Base-by-base conservation (phyloP, 1,140 invertebrate species). In the Ctenoplectra terminalis region DNA sequence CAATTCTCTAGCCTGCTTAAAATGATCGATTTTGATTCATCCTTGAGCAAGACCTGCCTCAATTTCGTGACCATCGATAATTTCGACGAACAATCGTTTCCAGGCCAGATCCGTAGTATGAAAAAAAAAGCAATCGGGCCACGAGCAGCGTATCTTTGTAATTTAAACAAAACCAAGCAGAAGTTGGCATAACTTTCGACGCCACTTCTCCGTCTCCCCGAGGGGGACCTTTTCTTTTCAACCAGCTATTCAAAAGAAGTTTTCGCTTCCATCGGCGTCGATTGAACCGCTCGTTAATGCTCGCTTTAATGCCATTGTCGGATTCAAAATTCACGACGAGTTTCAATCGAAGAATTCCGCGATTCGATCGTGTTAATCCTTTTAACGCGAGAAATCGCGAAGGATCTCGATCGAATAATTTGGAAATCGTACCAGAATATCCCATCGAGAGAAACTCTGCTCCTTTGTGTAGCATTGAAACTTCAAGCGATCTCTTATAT, bases 121-220 rank as follows among this genome's bases (percentile, higher is more conserved):
- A 20, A 34, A 23, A 20, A 34, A 23, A 69, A 69, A 50, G 20
- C 46, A n/a, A 31, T 34, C 46, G 2, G 43, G 15, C 13, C 40
- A 9, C n/a, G 54, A 26, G 20, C 23, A 9, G 23, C 29, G 31
- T 61, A 37, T 34, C 58, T 37, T 37, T 56, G 9, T 20, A 40
- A 17, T 40, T 46, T 43, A 46, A 66, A 66, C 40, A 46, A 43
- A 46, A 17, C 20, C n/a, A 4, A 43, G 37, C 7, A 26, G 9
- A 56, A 46, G 63, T 63, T 63, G 60, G 60, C 34, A 40, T 11
- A 66, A 66, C n/a, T 46, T 64, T 46, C n/a, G 11, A n/a, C 20
- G 3, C 29, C 15, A 8, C 20, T 0, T 2, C 11, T 40, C 61
- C 11, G 0, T 46, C 1, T 5, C 17, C 29, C 4, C 7, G n/a